Conservation (phyloP, 2,113 vertebrate species). For the Aythya baeri region DNA sequence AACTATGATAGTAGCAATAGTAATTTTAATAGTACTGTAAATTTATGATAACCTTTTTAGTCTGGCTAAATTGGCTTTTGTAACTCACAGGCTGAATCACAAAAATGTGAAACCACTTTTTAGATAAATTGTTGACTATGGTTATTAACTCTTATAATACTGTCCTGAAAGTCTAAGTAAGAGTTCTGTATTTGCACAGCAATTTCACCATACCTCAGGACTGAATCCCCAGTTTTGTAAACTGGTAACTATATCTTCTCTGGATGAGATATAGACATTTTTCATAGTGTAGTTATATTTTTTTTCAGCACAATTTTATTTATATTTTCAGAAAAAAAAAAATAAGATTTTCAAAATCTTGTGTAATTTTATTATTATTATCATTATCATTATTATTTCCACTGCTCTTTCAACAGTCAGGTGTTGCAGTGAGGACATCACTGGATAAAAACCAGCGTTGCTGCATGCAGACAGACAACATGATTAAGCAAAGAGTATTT, state of each 20-base stretch:
- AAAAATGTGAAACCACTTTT: not conserved
- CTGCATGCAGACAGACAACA: not conserved
- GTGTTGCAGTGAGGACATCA: rapidly evolving
- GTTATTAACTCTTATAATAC: not conserved
- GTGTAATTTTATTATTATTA: not conserved
- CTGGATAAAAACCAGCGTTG: not conserved
- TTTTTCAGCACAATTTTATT: not conserved
- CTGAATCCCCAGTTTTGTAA: not conserved
- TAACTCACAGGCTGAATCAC: not conserved
- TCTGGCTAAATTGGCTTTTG: not conserved
- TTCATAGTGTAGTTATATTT: not conserved
- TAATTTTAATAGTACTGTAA: not conserved
- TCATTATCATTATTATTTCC: not conserved
- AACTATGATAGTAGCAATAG: not conserved
- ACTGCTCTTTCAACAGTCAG: not conserved
- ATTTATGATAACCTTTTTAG: not conserved
- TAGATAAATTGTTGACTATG: not conserved
- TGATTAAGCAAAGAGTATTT: not conserved
- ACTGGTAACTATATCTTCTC: not conserved
- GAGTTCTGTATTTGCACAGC: not conserved
- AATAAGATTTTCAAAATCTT: not conserved
- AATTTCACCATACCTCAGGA: not conserved
- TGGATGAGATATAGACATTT: not conserved
- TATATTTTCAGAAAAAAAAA: not conserved
- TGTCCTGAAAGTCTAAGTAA: not conserved